Base-by-base conservation (phyloP, 2,888 invertebrate species). In the Drosophila kokeensis region DNA sequence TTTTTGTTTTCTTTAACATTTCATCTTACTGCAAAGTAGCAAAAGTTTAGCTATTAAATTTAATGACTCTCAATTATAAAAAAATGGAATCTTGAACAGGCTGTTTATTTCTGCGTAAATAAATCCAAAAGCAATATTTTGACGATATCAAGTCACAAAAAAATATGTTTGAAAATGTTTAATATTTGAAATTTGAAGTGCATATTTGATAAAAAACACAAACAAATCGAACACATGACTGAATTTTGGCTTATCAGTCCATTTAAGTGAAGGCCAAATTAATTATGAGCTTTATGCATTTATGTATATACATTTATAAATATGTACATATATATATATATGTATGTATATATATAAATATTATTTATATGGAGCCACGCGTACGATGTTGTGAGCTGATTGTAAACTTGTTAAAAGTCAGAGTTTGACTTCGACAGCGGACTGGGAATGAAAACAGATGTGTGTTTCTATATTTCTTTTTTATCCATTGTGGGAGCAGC, bases 401-500 rank as follows among this genome's bases (percentile, higher is more conserved):
- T 77, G 74, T 80, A 73, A 76, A 70, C 76, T 79, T 73, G 79
- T 76, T 68, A 54, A 79, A 52, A 55, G 52, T 63, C 58, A 36
- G 32, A 24, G 24, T 45, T 24, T 45, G 45, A 8, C 45, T 45
- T 15, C 10, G 24, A 30, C 1, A 34, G 63, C 11, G 50, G 29
- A 11, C 13, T 30, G 68, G 59, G 69, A 79, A 79, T 81, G 68
- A 59, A 81, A 82, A 73, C 81, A 85, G 79, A 76, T 77, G 85
- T 62, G 55, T 54, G 34, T 54, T 40, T 45, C 32, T n/a, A 55
- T 13, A 40, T 27, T 66, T 21, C 48, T 38, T 38, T 63, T 58
- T 57, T 63, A 52, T 50, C 21, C 29, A 42, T 21, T 21, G 42
- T 42, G 0, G 42, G 11, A 45, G 13, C 11, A 58, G 5, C 45